Conservation (phyloP, 2,888 invertebrate species). For the Lottia scabra region DNA sequence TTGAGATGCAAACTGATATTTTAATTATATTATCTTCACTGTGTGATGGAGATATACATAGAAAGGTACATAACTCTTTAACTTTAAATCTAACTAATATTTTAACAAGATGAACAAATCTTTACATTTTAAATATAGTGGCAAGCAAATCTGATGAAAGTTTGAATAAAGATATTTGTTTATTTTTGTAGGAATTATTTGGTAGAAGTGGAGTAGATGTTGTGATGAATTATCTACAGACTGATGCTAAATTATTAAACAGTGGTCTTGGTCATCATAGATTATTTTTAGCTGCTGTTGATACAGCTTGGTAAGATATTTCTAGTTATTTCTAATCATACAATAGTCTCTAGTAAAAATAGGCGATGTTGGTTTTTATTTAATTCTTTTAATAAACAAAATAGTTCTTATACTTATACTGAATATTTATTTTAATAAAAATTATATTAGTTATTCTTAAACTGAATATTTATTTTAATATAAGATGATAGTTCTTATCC, state of each 20-base stretch:
- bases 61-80: conserved; percentile 55
- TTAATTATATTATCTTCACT: conserved; percentile 66
- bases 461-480: too few species aligned
- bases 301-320: conserved; percentile 64
- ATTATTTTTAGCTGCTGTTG: conserved; percentile 65
- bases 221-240: conserved; percentile 61
- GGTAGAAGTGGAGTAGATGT: conserved; percentile 66
- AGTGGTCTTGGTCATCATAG: conserved; percentile 68
- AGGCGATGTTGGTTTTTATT: too few species aligned
- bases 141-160: neutral
- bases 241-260: conserved; percentile 58
- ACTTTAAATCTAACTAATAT: neutral
- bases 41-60: conserved; percentile 68
- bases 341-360: too few species aligned
- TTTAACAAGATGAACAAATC: neutral
- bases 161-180: too few species aligned
- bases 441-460: too few species aligned
- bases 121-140: neutral
- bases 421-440: too few species aligned
- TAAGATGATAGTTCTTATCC: too few species aligned
- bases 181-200: conserved; percentile 65
- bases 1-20: conserved; percentile 70
- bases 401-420: too few species aligned
- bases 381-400: too few species aligned
- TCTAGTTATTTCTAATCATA: too few species aligned